These are phyloP conservation scores for Oreochromis mossambicus DNA, from an alignment of 2,797 vertebrate genomes.

Conservation along the genomic window DNA sequence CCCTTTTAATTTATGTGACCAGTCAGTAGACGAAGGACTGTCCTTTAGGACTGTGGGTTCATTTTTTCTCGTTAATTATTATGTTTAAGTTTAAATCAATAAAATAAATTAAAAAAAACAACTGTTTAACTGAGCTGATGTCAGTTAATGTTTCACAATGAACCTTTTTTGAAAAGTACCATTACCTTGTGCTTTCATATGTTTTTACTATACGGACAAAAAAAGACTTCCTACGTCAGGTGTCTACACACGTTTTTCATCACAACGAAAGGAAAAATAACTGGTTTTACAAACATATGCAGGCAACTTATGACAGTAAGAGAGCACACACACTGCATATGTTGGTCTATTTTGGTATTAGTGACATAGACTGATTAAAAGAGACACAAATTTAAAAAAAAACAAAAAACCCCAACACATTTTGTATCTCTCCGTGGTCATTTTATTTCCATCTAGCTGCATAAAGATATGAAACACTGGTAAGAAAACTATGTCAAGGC, in stretches of 20 bases:
- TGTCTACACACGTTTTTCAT: background rate
- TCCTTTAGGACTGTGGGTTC: background rate
- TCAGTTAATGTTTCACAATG: background rate
- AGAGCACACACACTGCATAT: background rate
- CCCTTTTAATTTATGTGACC: background rate
- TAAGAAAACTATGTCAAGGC: background rate
- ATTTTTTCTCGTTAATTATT: background rate
- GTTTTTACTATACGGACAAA: background rate
- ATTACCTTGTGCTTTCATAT: background rate
- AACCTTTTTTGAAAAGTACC: background rate
- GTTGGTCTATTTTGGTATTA: background rate
- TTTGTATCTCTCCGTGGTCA: fast-evolving
- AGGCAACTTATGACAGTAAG: background rate
- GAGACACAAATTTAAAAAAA: fast-evolving
- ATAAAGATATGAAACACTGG: background rate
- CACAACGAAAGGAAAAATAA: background rate
- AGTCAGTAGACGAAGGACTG: background rate
- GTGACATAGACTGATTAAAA: background rate
- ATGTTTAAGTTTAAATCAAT: background rate
- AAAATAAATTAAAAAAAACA: background rate
- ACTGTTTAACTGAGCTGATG: background rate
- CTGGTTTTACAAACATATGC: background rate
- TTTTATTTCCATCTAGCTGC: background rate
- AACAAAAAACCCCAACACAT: background rate
- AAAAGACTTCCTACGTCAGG: background rate